Percentiles rank a stretch among this genome's conserved stretches.
Conservation (phyloP, 2,113 vertebrate genomes). For the Eupsittula cactorum region DNA sequence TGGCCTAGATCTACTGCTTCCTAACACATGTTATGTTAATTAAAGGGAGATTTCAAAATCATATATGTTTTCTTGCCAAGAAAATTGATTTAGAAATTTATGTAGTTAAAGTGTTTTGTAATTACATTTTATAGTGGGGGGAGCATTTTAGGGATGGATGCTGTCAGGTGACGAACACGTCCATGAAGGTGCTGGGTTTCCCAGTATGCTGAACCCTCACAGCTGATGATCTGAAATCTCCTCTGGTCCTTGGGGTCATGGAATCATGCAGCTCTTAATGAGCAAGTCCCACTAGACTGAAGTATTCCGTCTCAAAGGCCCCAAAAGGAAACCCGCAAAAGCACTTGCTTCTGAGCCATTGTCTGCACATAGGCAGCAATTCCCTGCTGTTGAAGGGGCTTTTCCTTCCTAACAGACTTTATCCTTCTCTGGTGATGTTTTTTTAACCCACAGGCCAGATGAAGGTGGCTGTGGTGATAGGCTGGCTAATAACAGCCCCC, state of each 20-base stretch:
- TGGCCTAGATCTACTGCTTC: conserved; percentile 21
- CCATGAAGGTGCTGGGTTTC: not conserved
- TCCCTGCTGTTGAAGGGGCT: not conserved
- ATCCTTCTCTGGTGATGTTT: not conserved
- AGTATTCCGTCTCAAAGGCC: not conserved
- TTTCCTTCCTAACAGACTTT: not conserved
- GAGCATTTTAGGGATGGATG: not conserved
- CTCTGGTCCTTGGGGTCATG: not conserved
- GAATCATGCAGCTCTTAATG: not conserved
- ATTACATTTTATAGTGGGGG: conserved; percentile 2
- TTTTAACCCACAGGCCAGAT: not conserved
- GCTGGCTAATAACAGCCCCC: not conserved
- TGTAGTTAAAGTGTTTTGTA: conserved; percentile 25
- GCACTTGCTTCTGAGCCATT: not conserved
- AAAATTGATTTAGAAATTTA: conserved; percentile 24
- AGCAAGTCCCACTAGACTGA: not conserved
- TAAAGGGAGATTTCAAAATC: conserved; percentile 42
- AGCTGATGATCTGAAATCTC: not conserved
- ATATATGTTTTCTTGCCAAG: conserved; percentile 1
- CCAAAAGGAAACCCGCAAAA: not conserved
- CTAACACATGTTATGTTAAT: conserved; percentile 30
- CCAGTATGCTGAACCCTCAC: not conserved
- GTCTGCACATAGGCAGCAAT: not conserved
- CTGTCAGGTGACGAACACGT: not conserved
- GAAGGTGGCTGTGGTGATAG: not conserved